Conservation (phyloP, 2,113 vertebrate genomes). For the Cariama cristata region DNA sequence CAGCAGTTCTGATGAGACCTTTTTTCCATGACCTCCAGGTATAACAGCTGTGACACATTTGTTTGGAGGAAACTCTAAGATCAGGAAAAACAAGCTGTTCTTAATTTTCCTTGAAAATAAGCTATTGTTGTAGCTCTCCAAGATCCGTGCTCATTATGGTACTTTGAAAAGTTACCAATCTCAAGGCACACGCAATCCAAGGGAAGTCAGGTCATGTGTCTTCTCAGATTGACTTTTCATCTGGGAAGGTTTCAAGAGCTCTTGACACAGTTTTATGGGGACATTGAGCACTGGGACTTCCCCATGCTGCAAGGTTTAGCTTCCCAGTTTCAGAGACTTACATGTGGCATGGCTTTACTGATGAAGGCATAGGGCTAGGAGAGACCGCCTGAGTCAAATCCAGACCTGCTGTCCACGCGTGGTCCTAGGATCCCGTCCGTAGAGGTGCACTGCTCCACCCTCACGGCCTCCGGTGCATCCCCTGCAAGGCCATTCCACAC, state of each 20-base stretch:
- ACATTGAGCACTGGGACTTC: neutral
- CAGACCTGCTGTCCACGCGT: neutral
- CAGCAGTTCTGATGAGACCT: neutral
- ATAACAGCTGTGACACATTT: neutral
- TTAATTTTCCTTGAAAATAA: conserved; percentile 9
- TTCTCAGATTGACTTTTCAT: neutral
- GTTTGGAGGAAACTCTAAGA: neutral
- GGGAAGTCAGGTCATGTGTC: neutral
- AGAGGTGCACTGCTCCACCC: neutral
- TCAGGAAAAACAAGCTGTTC: neutral
- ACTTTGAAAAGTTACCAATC: neutral
- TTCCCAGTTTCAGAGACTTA: neutral
- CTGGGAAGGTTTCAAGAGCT: neutral
- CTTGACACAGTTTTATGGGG: neutral
- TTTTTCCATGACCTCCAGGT: conserved; percentile 48
- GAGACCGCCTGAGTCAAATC: neutral
- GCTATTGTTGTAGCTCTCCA: neutral
- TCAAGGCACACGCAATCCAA: neutral
- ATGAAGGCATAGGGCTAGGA: neutral
- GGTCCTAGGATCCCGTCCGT: neutral
- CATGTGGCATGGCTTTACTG: neutral
- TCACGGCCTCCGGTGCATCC: neutral
- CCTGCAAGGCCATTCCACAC: neutral
- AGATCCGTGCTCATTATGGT: neutral
- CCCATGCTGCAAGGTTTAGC: neutral